These are phyloP conservation scores for Eubasilissa regina DNA, from an alignment of 1,140 invertebrate species.

Conservation along the genomic window DNA sequence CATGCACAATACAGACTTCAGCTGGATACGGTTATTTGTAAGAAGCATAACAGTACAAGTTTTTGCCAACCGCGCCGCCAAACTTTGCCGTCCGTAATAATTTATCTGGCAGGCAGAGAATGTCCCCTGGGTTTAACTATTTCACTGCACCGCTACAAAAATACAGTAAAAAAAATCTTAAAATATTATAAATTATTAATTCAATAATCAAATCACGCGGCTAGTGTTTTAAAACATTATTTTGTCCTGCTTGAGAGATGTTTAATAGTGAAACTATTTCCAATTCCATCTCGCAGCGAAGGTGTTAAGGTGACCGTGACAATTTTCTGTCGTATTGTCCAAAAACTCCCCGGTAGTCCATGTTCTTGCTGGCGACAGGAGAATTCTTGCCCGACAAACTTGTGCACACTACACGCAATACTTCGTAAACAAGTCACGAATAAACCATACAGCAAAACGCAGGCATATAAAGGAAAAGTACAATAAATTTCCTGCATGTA, in stretches of 20 bases:
- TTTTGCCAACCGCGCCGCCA: slow-evolving; percentile 11
- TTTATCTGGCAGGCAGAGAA: slow-evolving; percentile 22
- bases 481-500: too few species aligned
- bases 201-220: too few species aligned
- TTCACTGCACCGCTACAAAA: not conserved
- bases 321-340: slow-evolving; percentile 41
- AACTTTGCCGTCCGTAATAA: slow-evolving; percentile 17
- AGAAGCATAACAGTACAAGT: slow-evolving; percentile 17
- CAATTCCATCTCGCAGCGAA: not conserved
- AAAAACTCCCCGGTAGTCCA: not conserved
- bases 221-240: too few species aligned
- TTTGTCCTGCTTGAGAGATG: not conserved
- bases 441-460: too few species aligned
- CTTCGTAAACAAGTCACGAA: not conserved
- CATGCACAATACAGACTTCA: slow-evolving; percentile 6
- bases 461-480: too few species aligned
- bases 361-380: slow-evolving; percentile 27
- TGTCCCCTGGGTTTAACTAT: not conserved
- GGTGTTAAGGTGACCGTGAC: slow-evolving; percentile 26
- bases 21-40: slow-evolving; percentile 27
- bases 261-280: not conserved
- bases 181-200: not conserved
- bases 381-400: slow-evolving; percentile 21
- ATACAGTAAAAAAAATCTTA: not conserved
- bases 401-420: slow-evolving; percentile 15